phyloP scores from a whole-genome alignment of 2,797 vertebrate genomes.

The Enteromius paludinosus region DNA sequence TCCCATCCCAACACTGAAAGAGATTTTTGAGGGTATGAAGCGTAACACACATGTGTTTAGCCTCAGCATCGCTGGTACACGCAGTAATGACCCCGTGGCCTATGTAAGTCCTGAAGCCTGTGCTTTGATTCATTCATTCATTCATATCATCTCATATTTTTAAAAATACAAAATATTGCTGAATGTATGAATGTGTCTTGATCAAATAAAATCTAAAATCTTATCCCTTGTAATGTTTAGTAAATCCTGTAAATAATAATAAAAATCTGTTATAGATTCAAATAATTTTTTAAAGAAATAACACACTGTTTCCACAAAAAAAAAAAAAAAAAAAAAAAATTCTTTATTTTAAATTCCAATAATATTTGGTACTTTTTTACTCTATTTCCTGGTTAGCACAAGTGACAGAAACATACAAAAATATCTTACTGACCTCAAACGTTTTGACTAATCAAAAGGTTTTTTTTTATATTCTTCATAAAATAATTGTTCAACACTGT shows the following conservation, averaged over 20 bases:
- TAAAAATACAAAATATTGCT: not conserved
- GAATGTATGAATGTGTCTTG: not conserved
- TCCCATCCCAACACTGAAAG: constrained; percentile 87
- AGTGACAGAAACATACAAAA: not conserved
- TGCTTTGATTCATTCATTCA: not conserved
- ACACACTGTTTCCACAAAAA: too few relatives aligned
- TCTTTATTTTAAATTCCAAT: not conserved
- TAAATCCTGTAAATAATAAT: not conserved
- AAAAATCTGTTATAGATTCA: not conserved
- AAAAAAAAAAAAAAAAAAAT: too few relatives aligned
- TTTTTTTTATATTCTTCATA: not conserved
- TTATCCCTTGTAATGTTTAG: not conserved
- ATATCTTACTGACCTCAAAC: not conserved
- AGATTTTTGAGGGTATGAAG: constrained; percentile 90
- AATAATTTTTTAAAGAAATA: too few relatives aligned
- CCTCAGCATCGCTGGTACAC: constrained; percentile 92
- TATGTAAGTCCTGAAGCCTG: constrained; percentile 70
- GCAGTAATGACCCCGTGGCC: constrained; percentile 91
- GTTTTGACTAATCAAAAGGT: not conserved
- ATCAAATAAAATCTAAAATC: not conserved
- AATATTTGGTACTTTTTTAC: not conserved
- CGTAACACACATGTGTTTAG: constrained; percentile 85
- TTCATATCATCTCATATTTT: not conserved
- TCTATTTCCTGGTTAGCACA: not conserved
- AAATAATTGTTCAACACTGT: not conserved